Evolutionary conservation across 1,140 invertebrate genomes (phyloP).

Genomic region (Drosophila varians): DNA sequence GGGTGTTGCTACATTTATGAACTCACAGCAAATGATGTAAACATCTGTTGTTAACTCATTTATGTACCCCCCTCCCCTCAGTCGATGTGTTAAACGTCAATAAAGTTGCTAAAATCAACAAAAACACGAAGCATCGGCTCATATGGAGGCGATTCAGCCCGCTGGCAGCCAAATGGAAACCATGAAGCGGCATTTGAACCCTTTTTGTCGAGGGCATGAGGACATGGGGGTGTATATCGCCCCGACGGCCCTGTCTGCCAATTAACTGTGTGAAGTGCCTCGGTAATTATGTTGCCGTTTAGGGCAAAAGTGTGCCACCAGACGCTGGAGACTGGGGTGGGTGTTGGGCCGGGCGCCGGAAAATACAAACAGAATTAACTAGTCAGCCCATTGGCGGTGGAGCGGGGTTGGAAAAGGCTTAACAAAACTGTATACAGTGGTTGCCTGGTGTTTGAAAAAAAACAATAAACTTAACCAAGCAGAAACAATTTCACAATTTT

Average conservation of each 20-base stretch:
- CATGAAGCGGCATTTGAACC: constrained; percentile 51
- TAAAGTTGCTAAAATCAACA: constrained; percentile 79
- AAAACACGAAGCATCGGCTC: constrained; percentile 32
- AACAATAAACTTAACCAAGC: neutral
- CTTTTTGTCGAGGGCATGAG: constrained; percentile 18
- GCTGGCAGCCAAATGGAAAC: constrained; percentile 69
- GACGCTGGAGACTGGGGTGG: constrained; percentile 22
- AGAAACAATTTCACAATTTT: neutral
- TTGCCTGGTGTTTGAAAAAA: neutral
- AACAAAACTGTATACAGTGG: constrained; percentile 8
- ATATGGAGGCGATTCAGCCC: constrained; percentile 40
- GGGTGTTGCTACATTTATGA: constrained; percentile 31
- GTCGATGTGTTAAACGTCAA: constrained; percentile 75
- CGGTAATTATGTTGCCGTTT: constrained; percentile 62
- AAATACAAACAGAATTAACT: constrained; percentile 74
- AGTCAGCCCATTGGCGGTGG: constrained; percentile 37
- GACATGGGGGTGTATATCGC: constrained; percentile 9
- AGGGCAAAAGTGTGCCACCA: constrained; percentile 48
- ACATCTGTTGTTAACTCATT: constrained; percentile 73
- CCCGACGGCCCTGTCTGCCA: constrained; percentile 17
- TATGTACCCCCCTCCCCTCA: constrained; percentile 23
- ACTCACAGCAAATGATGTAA: constrained; percentile 64
- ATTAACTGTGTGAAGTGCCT: constrained; percentile 66
- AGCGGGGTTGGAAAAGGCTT: constrained; percentile 28
- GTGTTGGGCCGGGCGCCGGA: constrained; percentile 48